phyloP scores from a whole-genome alignment of 2,888 invertebrate genomes.

The Clistopyga incitator region DNA sequence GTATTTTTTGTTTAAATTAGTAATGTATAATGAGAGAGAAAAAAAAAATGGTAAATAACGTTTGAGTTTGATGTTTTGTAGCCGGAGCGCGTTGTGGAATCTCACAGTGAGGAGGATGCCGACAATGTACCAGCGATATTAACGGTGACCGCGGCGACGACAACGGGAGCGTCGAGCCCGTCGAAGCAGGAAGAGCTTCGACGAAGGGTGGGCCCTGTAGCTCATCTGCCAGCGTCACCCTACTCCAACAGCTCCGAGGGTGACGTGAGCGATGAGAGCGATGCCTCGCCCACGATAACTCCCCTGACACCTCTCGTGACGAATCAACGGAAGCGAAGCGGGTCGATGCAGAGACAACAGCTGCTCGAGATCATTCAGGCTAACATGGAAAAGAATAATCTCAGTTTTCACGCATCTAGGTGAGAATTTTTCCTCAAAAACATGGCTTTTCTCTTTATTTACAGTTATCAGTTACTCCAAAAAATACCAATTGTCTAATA shows the following conservation, averaged over 20 bases:
- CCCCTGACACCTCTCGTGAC: slow-evolving; percentile 84
- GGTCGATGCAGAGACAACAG: slow-evolving; percentile 92
- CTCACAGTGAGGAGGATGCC: slow-evolving; percentile 83
- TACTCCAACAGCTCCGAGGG: slow-evolving; percentile 82
- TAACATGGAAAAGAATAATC: slow-evolving; percentile 95
- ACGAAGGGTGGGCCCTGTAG: slow-evolving; percentile 80
- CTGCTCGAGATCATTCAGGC: slow-evolving; percentile 94
- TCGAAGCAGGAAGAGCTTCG: slow-evolving; percentile 82
- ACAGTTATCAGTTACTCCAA: neutral
- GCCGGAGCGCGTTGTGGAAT: slow-evolving; percentile 85
- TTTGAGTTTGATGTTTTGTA: slow-evolving; percentile 68
- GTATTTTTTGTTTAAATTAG: no score
- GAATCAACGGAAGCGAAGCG: slow-evolving; percentile 87
- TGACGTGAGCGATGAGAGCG: slow-evolving; percentile 82
- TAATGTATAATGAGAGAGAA: no score
- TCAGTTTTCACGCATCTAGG: slow-evolving; percentile 94
- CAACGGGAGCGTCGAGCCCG: slow-evolving; percentile 71
- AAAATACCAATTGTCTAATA: neutral
- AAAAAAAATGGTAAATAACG: neutral
- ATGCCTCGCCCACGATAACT: slow-evolving; percentile 79
- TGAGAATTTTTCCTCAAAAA: slow-evolving; percentile 80
- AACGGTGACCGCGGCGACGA: slow-evolving; percentile 75
- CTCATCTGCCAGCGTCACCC: slow-evolving; percentile 81
- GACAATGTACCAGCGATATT: slow-evolving; percentile 77
- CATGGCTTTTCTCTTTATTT: neutral